Conservation (phyloP, 2,797 vertebrate species). For the Ficedula albicollis region DNA sequence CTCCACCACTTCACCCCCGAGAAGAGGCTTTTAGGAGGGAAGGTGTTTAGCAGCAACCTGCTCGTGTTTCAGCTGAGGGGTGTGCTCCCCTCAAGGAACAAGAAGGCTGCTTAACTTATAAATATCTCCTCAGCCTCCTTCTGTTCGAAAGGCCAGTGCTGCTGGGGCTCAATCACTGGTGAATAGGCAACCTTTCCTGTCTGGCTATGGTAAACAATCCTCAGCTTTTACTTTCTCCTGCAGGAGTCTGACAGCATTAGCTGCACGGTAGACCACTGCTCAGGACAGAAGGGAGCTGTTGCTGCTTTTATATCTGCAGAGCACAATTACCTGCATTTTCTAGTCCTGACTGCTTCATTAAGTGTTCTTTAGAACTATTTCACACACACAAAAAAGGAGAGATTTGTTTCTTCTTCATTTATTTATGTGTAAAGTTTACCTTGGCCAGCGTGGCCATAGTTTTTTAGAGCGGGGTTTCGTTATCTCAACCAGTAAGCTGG, state of each 20-base stretch:
- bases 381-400: accelerated
- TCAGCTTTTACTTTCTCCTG: conserved; percentile 36
- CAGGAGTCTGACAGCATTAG: conserved; percentile 13
- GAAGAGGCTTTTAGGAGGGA: neutral
- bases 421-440: neutral
- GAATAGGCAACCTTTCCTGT: conserved; percentile 64
- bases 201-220: conserved; percentile 51
- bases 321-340: neutral
- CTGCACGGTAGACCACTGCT: neutral
- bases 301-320: neutral
- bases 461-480: neutral
- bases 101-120: conserved; percentile 49
- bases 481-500: neutral
- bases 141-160: conserved; percentile 53
- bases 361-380: neutral
- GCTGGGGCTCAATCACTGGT: conserved; percentile 64
- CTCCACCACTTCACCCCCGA: neutral
- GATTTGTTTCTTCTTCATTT: neutral
- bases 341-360: neutral
- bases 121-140: conserved; percentile 37
- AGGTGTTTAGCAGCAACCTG: neutral
- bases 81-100: conserved; percentile 45
- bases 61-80: neutral
- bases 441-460: neutral
- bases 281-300: neutral